phyloP scores from a whole-genome alignment of 2,113 vertebrate genomes.

The Gyps fulvus region DNA sequence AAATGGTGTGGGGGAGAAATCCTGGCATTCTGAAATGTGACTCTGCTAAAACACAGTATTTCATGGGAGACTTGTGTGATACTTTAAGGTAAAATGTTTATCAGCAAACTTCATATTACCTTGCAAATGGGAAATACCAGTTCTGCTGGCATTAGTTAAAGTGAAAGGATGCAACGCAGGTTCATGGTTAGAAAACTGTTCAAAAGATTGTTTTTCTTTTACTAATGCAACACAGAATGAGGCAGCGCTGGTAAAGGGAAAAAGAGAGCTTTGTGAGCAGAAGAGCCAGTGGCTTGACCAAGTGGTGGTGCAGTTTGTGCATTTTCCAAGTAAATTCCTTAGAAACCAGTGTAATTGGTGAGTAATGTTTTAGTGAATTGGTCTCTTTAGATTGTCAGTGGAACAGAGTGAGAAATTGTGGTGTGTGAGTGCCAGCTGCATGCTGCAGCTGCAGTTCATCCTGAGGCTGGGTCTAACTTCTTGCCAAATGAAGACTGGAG shows the following conservation, averaged over 20 bases:
- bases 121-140: not conserved
- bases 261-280: not conserved
- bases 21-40: not conserved
- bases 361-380: conserved; percentile 29
- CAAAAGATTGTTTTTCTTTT: not conserved
- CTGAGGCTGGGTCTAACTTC: not conserved
- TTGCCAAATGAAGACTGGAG: not conserved
- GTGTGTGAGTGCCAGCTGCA: not conserved
- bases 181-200: not conserved
- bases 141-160: not conserved
- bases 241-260: not conserved
- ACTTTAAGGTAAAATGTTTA: not conserved
- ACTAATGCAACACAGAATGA: not conserved
- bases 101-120: not conserved
- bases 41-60: not conserved
- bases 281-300: not conserved
- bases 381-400: not conserved
- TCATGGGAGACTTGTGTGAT: not conserved
- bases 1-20: not conserved
- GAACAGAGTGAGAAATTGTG: not conserved
- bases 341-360: not conserved
- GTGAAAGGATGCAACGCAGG: not conserved
- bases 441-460: not conserved
- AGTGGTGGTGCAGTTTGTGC: not conserved
- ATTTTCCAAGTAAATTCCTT: conserved; percentile 29